phyloP scores from a whole-genome alignment of 2,797 vertebrate species.

The Rhinoraja longicauda region DNA sequence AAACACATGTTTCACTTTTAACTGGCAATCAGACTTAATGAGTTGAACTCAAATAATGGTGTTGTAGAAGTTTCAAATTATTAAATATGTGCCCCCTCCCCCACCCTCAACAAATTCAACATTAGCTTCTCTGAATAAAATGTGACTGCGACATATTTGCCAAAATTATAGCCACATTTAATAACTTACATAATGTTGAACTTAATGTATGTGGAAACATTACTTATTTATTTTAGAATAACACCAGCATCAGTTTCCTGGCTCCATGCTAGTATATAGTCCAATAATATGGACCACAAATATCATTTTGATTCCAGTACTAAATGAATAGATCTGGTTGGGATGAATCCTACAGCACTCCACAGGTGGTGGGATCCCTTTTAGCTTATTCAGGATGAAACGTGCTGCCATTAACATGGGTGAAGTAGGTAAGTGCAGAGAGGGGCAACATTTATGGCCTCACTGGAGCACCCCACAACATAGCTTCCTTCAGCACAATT shows the following conservation, averaged over 20 bases:
- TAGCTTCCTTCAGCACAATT: neutral
- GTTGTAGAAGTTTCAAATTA: neutral
- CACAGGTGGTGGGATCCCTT: neutral
- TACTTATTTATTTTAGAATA: slow-evolving; percentile 11
- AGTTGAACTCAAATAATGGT: neutral
- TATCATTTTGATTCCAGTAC: too few relatives aligned
- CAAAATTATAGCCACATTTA: neutral
- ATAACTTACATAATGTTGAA: neutral
- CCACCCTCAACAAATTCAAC: neutral
- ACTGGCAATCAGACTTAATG: too few relatives aligned
- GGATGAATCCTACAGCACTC: too few relatives aligned
- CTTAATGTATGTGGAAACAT: neutral
- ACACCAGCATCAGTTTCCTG: neutral
- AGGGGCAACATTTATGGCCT: neutral
- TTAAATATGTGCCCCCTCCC: neutral
- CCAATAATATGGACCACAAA: neutral
- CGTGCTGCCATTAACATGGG: neutral
- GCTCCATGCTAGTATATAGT: neutral
- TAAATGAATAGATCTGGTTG: too few relatives aligned
- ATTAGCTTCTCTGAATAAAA: neutral
- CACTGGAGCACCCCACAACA: neutral
- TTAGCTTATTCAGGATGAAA: neutral
- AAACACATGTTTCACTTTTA: neutral
- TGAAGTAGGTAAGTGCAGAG: neutral
- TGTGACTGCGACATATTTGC: neutral